Evolutionary conservation across 2,888 invertebrate genomes (phyloP).

Genomic region (Thereva nobilitata): DNA sequence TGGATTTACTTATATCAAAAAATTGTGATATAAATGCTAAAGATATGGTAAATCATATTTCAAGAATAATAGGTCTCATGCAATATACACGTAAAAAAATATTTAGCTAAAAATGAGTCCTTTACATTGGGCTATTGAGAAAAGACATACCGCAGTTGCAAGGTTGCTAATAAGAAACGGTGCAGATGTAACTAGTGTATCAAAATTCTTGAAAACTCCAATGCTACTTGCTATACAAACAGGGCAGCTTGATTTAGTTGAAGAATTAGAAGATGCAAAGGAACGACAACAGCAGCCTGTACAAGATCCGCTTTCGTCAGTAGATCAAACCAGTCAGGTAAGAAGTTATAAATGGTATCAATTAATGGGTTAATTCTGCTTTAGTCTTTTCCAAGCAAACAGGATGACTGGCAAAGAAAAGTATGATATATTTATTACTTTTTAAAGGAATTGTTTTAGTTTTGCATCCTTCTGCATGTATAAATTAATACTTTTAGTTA

Average conservation of each 20-base stretch:
- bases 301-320: neutral
- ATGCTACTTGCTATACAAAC: conserved; percentile 70
- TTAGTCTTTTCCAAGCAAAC: too few relatives aligned
- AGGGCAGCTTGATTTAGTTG: conserved; percentile 65
- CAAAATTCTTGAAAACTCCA: conserved; percentile 76
- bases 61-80: conserved; percentile 8
- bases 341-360: too few relatives aligned
- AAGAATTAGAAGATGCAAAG: conserved; percentile 61
- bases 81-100: conserved; percentile 21
- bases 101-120: conserved; percentile 84
- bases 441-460: too few relatives aligned
- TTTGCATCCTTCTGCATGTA: too few relatives aligned
- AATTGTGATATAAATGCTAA: conserved; percentile 74
- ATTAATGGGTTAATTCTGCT: too few relatives aligned
- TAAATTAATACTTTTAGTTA: too few relatives aligned
- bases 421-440: too few relatives aligned
- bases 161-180: conserved; percentile 72
- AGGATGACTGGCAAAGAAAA: too few relatives aligned
- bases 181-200: conserved; percentile 69
- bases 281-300: conserved; percentile 51
- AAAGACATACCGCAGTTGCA: conserved; percentile 72
- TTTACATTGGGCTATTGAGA: conserved; percentile 91
- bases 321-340: conserved; percentile 50
- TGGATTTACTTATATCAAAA: conserved; percentile 68
- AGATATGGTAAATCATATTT: conserved; percentile 68